Evolutionary conservation across 2,113 vertebrate species (phyloP), one percentile per base, ranked within the genome.

Genomic region (Neodon shergylaensis): DNA sequence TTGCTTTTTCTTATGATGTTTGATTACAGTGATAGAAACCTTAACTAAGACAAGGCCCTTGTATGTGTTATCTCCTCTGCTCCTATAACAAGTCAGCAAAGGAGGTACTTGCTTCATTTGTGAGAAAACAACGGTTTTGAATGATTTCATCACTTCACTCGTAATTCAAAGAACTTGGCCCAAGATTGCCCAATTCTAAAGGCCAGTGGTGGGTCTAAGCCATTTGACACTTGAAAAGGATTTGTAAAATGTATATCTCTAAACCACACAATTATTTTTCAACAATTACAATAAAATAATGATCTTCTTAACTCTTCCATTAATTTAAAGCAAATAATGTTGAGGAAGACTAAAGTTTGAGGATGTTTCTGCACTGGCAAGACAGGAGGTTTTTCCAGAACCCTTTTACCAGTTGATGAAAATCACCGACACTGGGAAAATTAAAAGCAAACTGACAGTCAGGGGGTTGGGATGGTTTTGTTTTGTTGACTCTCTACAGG

Each of bases 201-300:
- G 44, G 86, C 24, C 22, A 90, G 42, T 72, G 22, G 9, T 33
- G 0, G 31, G 36, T 44, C 52, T 86, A 82, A n/a, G n/a, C 39
- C 70, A 61, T 47, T 12, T 94, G 72, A 95, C 28, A 93, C 66
- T 85, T 77, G 39, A 95, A 81, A 73, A 14, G 82, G 28, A 91
- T 77, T 92, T 86, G 44, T 72, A 61, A 77, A 94, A 92, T 21
- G 19, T 54, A 24, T 76, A 83, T 28, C 63, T 95, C 9, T 54
- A 17, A 10, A 94, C 24, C 39, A 81, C 31, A 90, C 52, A 90
- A 92, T 73, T 81, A 89, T 91, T 81, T 95, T 91, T 91, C 49
- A 77, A 49, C 16, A 63, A 94, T 61, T 61, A 47, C 36, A 66
- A 91, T 70, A 49, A 95, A 78, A 82, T 77, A 33, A 66, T 68